phyloP scores from a whole-genome alignment of 2,888 invertebrate genomes.

The Timandra comae region DNA sequence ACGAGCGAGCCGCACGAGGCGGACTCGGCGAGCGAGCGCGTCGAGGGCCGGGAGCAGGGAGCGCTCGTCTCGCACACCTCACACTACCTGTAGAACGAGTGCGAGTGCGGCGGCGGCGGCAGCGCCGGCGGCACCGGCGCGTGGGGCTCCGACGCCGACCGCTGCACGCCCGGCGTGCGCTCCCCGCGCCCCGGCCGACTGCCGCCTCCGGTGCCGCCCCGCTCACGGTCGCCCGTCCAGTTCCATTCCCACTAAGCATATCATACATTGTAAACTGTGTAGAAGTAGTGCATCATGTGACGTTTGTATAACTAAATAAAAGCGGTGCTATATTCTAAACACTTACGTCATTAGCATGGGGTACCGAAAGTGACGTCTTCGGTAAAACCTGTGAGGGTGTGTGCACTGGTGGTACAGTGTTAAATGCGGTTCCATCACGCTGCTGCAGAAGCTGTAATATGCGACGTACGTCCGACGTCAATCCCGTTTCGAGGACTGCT shows the following conservation, averaged over 20 bases:
- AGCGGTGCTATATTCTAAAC: too few species aligned
- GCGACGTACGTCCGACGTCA: conserved; percentile 84
- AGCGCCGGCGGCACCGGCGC: conserved; percentile 70
- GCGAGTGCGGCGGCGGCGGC: conserved; percentile 72
- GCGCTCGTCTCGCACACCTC: conserved; percentile 73
- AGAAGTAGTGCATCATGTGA: too few species aligned
- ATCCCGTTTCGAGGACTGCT: conserved; percentile 82
- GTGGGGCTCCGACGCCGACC: conserved; percentile 79
- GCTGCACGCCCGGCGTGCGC: conserved; percentile 73
- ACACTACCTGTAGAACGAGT: conserved; percentile 75
- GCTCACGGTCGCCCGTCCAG: conserved; percentile 51
- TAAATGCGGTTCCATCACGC: conserved; percentile 39
- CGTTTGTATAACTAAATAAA: too few species aligned
- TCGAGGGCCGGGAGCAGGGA: conserved; percentile 56
- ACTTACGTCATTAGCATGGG: conserved; percentile 54
- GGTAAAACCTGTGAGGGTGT: conserved; percentile 58
- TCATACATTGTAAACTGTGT: too few species aligned
- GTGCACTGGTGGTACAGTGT: conserved; percentile 46
- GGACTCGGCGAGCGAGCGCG: conserved; percentile 72
- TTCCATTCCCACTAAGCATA: conserved; percentile 72
- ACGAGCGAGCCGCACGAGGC: conserved; percentile 65
- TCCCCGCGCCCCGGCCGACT: conserved; percentile 44
- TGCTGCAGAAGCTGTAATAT: conserved; percentile 82
- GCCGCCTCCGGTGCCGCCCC: conserved; percentile 24
- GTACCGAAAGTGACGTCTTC: conserved; percentile 62